Conservation (phyloP, 1,140 invertebrate genomes). For the Dreissena polymorpha region DNA sequence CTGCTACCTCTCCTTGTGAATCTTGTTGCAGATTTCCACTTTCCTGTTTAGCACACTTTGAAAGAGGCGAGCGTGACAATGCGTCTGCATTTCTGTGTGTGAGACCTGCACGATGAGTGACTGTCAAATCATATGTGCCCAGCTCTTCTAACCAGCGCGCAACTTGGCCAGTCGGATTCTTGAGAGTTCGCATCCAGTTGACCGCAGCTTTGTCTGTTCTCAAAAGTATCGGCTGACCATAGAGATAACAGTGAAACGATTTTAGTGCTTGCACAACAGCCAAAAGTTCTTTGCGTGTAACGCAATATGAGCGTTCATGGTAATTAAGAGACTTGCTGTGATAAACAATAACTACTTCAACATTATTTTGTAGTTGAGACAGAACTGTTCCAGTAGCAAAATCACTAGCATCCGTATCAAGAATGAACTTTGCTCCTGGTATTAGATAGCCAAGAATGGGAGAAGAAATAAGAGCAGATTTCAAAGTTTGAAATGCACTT, state of each 20-base stretch:
- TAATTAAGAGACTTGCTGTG: constrained; percentile 56
- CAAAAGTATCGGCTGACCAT: constrained; percentile 57
- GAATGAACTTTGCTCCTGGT: constrained; percentile 27
- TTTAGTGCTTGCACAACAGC: constrained; percentile 56
- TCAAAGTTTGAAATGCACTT: constrained; percentile 26
- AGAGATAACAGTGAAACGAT: constrained; percentile 61
- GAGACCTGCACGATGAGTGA: constrained; percentile 63
- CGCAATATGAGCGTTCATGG: constrained; percentile 81
- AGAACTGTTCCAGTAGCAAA: constrained; percentile 14
- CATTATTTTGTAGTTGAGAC: no score
- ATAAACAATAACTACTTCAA: constrained; percentile 59
- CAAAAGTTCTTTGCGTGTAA: constrained; percentile 64
- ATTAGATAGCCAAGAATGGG: constrained; percentile 52
- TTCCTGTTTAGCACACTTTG: constrained; percentile 35
- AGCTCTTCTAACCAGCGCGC: constrained; percentile 67
- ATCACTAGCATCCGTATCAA: constrained; percentile 55
- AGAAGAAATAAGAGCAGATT: constrained; percentile 29
- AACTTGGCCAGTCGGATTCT: constrained; percentile 60
- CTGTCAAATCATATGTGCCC: constrained; percentile 64
- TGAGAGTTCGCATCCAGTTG: constrained; percentile 60
- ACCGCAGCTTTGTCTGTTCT: constrained; percentile 65
- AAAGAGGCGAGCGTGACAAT: constrained; percentile 54
- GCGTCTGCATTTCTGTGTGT: constrained; percentile 68
- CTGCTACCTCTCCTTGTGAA: no score
- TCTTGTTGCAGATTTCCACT: no score